Percentiles rank a stretch among this genome's conserved stretches.
phyloP scores from a whole-genome alignment of 2,888 invertebrate genomes.

The Sisyra terminalis region DNA sequence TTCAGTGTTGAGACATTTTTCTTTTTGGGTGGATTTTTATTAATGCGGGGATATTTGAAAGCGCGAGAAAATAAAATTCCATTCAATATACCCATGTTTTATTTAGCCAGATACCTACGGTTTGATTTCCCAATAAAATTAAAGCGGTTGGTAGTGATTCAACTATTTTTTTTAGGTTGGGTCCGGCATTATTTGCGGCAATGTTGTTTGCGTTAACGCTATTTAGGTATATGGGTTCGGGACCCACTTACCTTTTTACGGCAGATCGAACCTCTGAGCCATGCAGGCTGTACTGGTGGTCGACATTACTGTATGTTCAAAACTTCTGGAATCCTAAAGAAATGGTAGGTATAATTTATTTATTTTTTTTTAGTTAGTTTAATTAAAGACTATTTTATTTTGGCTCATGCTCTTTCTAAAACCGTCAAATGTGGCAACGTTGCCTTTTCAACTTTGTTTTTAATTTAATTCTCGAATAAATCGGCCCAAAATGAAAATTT shows the following conservation, averaged over 20 bases:
- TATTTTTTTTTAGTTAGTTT: too few relatives aligned
- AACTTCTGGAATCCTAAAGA: conserved; percentile 26
- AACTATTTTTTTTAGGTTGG: conserved; percentile 23
- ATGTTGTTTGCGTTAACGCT: conserved; percentile 24
- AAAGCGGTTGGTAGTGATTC: too few relatives aligned
- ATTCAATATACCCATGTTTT: conserved; percentile 21
- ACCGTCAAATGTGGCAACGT: too few relatives aligned
- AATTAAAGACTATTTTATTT: too few relatives aligned
- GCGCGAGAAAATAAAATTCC: conserved; percentile 15
- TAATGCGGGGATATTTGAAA: not conserved
- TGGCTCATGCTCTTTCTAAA: too few relatives aligned
- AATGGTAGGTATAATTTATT: conserved; percentile 7
- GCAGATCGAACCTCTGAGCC: conserved; percentile 11
- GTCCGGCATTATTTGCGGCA: conserved; percentile 30
- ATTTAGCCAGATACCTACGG: conserved; percentile 27
- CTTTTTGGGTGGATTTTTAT: conserved; percentile 1
- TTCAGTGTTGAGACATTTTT: not conserved
- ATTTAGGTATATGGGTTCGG: conserved; percentile 16
- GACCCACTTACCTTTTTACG: conserved; percentile 11
- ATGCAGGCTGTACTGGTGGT: conserved; percentile 33
- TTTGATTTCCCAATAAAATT: too few relatives aligned
- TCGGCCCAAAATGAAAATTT: too few relatives aligned
- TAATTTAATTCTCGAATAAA: too few relatives aligned
- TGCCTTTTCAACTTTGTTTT: too few relatives aligned
- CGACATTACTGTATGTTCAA: conserved; percentile 29